Conservation (phyloP, 2,797 vertebrate species). For the Pseudochirops cupreus region DNA sequence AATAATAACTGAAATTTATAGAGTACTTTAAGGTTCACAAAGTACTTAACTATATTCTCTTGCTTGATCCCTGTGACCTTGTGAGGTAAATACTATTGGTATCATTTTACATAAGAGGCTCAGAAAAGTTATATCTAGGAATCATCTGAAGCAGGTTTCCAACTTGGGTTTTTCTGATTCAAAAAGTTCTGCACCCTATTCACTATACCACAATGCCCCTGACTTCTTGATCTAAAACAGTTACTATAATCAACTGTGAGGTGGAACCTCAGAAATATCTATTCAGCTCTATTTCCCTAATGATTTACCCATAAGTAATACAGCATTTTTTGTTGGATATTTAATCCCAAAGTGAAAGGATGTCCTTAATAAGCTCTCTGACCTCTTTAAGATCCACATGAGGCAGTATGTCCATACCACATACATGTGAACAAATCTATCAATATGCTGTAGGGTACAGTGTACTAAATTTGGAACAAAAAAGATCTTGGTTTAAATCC, state of each 20-base stretch:
- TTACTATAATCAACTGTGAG: background rate
- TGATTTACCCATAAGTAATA: background rate
- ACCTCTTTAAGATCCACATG: background rate
- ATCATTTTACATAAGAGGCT: background rate
- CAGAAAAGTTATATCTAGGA: background rate
- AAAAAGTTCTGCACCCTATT: background rate
- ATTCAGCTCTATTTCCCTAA: background rate
- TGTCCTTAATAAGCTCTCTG: background rate
- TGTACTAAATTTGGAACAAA: background rate
- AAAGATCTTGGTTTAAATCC: background rate
- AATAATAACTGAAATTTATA: background rate
- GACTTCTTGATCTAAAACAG: background rate
- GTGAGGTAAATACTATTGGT: background rate
- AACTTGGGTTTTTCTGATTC: background rate
- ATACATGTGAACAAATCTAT: background rate
- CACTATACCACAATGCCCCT: background rate
- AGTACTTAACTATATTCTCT: background rate
- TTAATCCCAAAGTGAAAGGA: background rate
- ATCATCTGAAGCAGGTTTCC: background rate
- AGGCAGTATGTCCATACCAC: background rate
- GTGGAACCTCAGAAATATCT: background rate
- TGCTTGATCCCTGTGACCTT: background rate
- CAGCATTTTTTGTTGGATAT: background rate
- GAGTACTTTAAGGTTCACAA: background rate
- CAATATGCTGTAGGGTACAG: background rate